A percentile compares a stretch with the other conserved stretches of the same genome.
Evolutionary conservation across 1,140 invertebrate genomes (phyloP).

Genomic region (Lordiphosa collinella): DNA sequence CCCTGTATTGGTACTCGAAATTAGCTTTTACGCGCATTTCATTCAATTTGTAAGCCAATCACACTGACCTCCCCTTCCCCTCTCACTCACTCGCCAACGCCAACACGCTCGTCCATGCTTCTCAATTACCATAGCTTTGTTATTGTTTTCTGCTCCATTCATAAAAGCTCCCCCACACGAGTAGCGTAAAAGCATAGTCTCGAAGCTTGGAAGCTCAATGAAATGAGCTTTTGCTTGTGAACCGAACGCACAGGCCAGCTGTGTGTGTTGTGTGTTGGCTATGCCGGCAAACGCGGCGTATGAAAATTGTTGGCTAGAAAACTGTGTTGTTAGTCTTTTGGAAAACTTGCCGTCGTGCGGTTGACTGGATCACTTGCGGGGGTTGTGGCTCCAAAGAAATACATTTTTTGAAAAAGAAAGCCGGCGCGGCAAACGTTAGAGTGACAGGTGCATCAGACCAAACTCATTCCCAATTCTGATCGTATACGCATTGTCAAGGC

Average conservation of each 20-base stretch:
- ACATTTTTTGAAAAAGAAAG: not conserved
- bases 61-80: not conserved
- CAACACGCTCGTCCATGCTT: not conserved
- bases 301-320: conserved; percentile 70
- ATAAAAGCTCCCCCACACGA: conserved; percentile 40
- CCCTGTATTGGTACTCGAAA: conserved; percentile 39
- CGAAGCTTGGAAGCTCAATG: conserved; percentile 34
- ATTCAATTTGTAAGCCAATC: conserved; percentile 15
- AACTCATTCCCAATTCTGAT: conserved; percentile 1
- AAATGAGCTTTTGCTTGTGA: conserved; percentile 29
- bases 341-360: conserved; percentile 71
- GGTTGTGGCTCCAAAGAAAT: not conserved
- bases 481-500: conserved; percentile 7
- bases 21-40: conserved; percentile 52
- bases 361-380: conserved; percentile 52
- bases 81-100: conserved; percentile 7
- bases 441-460: conserved; percentile 27
- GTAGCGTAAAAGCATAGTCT: conserved; percentile 26
- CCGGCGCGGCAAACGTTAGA: conserved; percentile 6
- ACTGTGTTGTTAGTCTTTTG: conserved; percentile 66
- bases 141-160: conserved; percentile 41
- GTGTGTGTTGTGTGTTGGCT: conserved; percentile 35
- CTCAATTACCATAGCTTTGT: conserved; percentile 45
- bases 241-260: conserved; percentile 22
- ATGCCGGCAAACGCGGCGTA: conserved; percentile 57